Percentiles rank a stretch among this genome's conserved stretches.
Evolutionary conservation across 1,140 invertebrate genomes (phyloP).

Genomic region (Drosophila ercepeae): DNA sequence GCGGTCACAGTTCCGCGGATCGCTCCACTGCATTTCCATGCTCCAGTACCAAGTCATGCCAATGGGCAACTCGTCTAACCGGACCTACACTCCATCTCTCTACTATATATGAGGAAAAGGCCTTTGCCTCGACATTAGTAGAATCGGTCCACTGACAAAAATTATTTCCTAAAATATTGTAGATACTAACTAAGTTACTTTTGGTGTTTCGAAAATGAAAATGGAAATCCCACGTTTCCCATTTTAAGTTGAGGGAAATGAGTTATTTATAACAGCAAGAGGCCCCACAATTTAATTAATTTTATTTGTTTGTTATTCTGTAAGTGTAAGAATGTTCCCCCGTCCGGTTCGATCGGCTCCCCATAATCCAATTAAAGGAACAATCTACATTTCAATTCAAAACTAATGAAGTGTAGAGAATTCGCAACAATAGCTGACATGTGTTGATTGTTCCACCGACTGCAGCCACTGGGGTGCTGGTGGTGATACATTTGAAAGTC

Average conservation of each 20-base stretch:
- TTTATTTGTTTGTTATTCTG: not conserved
- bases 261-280: too few relatives aligned
- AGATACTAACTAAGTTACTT: too few relatives aligned
- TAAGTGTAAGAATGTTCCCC: constrained; percentile 14
- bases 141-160: constrained; percentile 13
- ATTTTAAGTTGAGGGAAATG: too few relatives aligned
- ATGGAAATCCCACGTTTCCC: too few relatives aligned
- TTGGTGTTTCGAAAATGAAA: not conserved
- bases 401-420: constrained; percentile 81
- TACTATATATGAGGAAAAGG: constrained; percentile 38
- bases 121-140: constrained; percentile 11
- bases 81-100: constrained; percentile 61
- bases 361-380: constrained; percentile 81
- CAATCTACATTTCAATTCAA: constrained; percentile 81
- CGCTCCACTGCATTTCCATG: constrained; percentile 70
- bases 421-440: constrained; percentile 70
- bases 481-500: constrained; percentile 65
- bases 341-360: constrained; percentile 63
- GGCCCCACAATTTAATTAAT: not conserved
- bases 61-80: constrained; percentile 67
- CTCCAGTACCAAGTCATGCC: constrained; percentile 30
- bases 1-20: constrained; percentile 64
- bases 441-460: constrained; percentile 60
- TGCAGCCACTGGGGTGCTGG: constrained; percentile 36
- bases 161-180: too few relatives aligned